A percentile compares a stretch with the other conserved stretches of the same genome.
These are phyloP conservation scores for Perizoma flavofasciatum DNA, from an alignment of 2,888 invertebrate species.

Conservation along the genomic window DNA sequence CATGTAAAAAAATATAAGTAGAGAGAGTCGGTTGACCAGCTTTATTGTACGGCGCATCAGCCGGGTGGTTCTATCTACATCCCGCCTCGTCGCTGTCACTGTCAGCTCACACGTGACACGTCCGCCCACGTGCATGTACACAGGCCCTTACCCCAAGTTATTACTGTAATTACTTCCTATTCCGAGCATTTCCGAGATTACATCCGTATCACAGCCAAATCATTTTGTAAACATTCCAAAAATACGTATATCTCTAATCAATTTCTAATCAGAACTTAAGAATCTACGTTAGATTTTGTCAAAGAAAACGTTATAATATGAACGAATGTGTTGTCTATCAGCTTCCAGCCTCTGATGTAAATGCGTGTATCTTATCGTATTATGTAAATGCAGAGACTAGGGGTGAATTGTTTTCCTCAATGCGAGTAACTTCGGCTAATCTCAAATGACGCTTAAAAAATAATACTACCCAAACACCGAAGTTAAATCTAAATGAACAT, in stretches of 20 bases:
- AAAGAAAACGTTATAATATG: conserved; percentile 1
- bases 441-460: conserved; percentile 38
- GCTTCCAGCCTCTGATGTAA: conserved; percentile 34
- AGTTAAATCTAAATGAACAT: conserved; percentile 48
- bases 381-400: conserved; percentile 60
- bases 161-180: conserved; percentile 26
- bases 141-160: conserved; percentile 28
- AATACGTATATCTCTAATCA: conserved; percentile 43
- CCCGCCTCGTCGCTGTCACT: not conserved
- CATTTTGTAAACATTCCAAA: conserved; percentile 62
- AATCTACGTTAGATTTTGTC: conserved; percentile 11
- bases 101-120: not conserved
- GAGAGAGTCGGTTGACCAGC: conserved; percentile 8
- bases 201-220: conserved; percentile 73
- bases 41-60: not conserved
- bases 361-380: conserved; percentile 32
- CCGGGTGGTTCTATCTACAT: not conserved
- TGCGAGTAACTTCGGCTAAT: not conserved
- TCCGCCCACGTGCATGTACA: conserved; percentile 4
- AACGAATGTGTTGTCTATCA: conserved; percentile 3
- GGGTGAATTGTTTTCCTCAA: not conserved
- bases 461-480: conserved; percentile 68
- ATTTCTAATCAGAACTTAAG: conserved; percentile 19
- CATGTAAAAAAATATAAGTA: conserved; percentile 8
- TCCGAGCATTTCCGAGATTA: conserved; percentile 48